Percentiles rank a stretch among this genome's conserved stretches.
These are phyloP conservation scores for Megalurothrips usitatus DNA, from an alignment of 2,888 invertebrate species.

Conservation along the genomic window DNA sequence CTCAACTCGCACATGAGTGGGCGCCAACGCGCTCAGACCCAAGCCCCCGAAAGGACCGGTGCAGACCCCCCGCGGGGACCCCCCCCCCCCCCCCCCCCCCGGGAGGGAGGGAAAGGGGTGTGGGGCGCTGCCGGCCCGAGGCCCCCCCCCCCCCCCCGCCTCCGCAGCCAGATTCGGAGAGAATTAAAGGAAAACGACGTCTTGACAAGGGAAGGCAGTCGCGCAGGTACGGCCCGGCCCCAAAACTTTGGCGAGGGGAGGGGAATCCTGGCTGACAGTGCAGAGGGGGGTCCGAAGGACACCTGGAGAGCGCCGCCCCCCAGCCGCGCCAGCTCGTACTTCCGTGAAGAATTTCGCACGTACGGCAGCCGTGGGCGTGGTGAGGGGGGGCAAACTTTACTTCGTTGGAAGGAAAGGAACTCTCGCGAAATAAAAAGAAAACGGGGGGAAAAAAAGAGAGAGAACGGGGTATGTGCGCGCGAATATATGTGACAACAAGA, in stretches of 20 bases:
- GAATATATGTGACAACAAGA: too few relatives aligned
- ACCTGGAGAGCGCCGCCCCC: too few relatives aligned
- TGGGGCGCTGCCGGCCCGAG: too few relatives aligned
- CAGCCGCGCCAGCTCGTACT: not conserved
- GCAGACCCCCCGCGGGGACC: too few relatives aligned
- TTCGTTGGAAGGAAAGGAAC: not conserved
- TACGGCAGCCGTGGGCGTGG: not conserved
- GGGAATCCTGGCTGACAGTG: not conserved
- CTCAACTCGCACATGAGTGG: too few relatives aligned
- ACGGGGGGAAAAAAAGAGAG: too few relatives aligned
- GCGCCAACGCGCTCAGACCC: too few relatives aligned
- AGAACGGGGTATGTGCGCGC: too few relatives aligned
- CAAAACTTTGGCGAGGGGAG: not conserved
- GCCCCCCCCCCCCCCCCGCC: not conserved
- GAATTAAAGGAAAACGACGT: slow-evolving; percentile 6
- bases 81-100: too few relatives aligned
- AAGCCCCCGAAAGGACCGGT: too few relatives aligned
- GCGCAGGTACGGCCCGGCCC: not conserved
- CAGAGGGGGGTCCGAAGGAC: too few relatives aligned
- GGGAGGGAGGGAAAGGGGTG: too few relatives aligned
- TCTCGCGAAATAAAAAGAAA: not conserved
- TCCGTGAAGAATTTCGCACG: slow-evolving; percentile 6
- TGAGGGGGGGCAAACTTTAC: not conserved
- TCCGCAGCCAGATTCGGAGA: not conserved
- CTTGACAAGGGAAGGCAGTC: not conserved